Evolutionary conservation across 2,113 vertebrate genomes (phyloP), one percentile per base, ranked within the genome.

Genomic region (Labeo rohita): DNA sequence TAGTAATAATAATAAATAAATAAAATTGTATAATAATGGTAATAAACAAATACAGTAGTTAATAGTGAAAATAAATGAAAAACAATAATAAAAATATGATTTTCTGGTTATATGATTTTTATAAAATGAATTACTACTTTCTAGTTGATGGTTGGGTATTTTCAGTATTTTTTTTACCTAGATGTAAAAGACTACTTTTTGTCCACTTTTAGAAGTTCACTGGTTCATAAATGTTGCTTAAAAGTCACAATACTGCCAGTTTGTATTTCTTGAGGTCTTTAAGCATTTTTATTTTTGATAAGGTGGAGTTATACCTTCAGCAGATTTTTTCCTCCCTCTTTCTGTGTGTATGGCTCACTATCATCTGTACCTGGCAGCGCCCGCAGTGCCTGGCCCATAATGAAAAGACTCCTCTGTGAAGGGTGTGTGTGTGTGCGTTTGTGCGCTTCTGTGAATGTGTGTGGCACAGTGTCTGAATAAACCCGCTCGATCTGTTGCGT

Each of bases 311-410:
- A 23, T 77, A 77, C 75, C 73, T 49, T 56, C 61, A 56, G 36
- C 13, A 3, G 21, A 23, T 45, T 4, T 56, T 50, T 21, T 43
- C n/a, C 63, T 9, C 63, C 13, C 70, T 83, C 78, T 81, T 63
- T 87, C 49, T 39, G 39, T 52, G 45, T 83, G 11, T 47, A 50
- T 54, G n/a, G 16, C 56, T 75, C 50, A 15, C 87, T 83, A 83
- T 88, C 86, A 85, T 88, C 88, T 90, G 90, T 88, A 87, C 86
- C 78, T 89, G 90, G 90, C 88, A 86, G 88, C 74, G 65, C 88
- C 88, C 16, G 73, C 82, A 73, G 81, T 36, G 86, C 45, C 61
- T 85, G 74, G 84, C 79, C 49, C 65, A 70, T 74, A 84, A 87
- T 89, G 84, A 89, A 87, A 89, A 84, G 70, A 72, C 49, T 86